Evolutionary conservation across 2,797 vertebrate species (phyloP), one percentile per base, ranked within the genome.

Genomic region (Centroberyx gerrardi): DNA sequence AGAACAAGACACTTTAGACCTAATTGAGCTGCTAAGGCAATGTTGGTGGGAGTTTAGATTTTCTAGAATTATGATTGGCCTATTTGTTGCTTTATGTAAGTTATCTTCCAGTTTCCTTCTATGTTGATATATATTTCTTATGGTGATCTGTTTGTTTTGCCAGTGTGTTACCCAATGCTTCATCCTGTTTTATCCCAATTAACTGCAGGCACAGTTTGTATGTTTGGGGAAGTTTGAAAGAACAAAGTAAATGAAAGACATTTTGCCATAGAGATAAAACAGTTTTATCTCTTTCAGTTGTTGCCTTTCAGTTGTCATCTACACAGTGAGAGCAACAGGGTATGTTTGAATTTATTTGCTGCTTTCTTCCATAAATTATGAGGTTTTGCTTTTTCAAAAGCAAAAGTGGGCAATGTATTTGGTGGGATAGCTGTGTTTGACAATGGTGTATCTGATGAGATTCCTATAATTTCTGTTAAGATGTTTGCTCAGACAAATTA

Each of bases 321-420:
- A 68, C 85, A 88, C 69, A 82, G 74, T 83, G 86, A 87, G 71
- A 86, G 56, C 81, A 59, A 71, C 64, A 83, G 87, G 86, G 87
- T 84, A 88, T 71, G 73, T 78, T 80, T 76, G 70, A 72, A 80
- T 84, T 86, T 82, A 80, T 87, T 87, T 87, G 66, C 44, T 84
- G 54, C 68, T 76, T 71, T 73, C 60, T 61, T 46, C 14, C 15
- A 46, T 46, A 46, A 46, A 46, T 15, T 46, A 14, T 46, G 14
- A 46, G 44, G 14, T 46, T 46, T 46, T 14, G 3, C 42, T 44
- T 44, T 44, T 15, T 46, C 14, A 1, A 4, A 15, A 14, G 14
- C 44, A 15, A 46, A 46, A 14, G 14, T 46, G 44, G 44, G 12
- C 44, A 1, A 14, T 46, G 44, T 46, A 46, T 46, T 46, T 46